phyloP scores from a whole-genome alignment of 1,140 invertebrate species.

The Argopecten irradians region DNA sequence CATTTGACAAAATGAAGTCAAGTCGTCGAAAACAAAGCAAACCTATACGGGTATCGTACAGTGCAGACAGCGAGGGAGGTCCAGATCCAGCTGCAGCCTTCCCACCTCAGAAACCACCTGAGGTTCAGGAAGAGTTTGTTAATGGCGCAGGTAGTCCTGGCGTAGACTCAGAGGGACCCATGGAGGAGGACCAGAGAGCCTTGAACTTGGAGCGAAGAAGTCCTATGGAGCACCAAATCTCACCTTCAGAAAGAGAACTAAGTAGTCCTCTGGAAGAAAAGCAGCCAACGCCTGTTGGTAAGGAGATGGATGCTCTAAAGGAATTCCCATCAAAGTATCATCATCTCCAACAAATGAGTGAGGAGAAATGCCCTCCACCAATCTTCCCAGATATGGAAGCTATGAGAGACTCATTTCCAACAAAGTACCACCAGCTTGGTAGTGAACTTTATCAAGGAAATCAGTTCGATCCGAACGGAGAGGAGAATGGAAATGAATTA shows the following conservation, averaged over 20 bases:
- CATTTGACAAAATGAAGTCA: slow-evolving; percentile 68
- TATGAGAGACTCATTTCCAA: slow-evolving; percentile 66
- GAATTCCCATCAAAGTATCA: slow-evolving; percentile 10
- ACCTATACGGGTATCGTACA: slow-evolving; percentile 73
- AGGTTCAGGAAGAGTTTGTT: slow-evolving; percentile 45
- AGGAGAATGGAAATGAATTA: slow-evolving; percentile 42
- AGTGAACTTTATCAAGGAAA: slow-evolving; percentile 71
- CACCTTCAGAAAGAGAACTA: neutral
- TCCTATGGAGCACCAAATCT: neutral
- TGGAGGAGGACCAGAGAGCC: neutral
- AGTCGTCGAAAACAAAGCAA: slow-evolving; percentile 75
- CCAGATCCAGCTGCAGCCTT: slow-evolving; percentile 39
- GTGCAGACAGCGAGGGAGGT: slow-evolving; percentile 52
- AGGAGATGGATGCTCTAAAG: neutral
- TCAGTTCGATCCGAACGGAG: slow-evolving; percentile 87
- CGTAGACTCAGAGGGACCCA: neutral
- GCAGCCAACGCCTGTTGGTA: neutral
- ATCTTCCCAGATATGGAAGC: slow-evolving; percentile 42
- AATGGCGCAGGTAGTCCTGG: slow-evolving; percentile 28
- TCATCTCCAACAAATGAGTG: slow-evolving; percentile 19
- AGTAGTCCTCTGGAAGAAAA: neutral
- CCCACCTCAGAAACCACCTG: slow-evolving; percentile 31
- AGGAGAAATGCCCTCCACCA: slow-evolving; percentile 27
- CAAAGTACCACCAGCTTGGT: slow-evolving; percentile 73
- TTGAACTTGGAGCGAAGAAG: neutral